Evolutionary conservation across 2,113 vertebrate genomes (phyloP).

Genomic region (Megalops atlanticus): DNA sequence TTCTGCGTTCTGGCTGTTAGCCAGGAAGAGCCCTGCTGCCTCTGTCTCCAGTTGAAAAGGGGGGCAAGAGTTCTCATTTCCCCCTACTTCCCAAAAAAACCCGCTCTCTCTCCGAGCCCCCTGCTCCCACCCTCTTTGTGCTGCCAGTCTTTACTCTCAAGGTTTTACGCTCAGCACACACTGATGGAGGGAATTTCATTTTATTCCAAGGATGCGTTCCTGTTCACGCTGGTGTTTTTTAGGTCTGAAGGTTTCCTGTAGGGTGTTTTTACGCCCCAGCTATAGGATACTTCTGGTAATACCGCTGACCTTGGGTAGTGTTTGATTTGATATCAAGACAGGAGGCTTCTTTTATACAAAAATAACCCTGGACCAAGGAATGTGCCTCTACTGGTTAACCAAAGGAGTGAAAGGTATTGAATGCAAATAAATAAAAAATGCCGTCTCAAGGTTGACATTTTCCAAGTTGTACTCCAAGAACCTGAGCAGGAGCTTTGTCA

Average conservation of each 20-base stretch:
- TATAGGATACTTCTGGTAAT: background rate
- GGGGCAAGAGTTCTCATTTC: background rate
- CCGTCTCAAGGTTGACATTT: slow-evolving; percentile 16
- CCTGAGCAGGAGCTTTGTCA: slow-evolving; percentile 1
- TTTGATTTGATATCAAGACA: slow-evolving; percentile 19
- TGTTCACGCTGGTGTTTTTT: background rate
- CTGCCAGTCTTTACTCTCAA: background rate
- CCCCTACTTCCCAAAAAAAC: background rate
- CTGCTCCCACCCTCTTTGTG: slow-evolving; percentile 43
- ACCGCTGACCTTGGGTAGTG: slow-evolving; percentile 9
- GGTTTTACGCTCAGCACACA: background rate
- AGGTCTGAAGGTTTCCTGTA: slow-evolving; percentile 19
- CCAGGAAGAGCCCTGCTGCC: background rate
- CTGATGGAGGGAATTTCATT: background rate
- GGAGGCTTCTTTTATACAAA: slow-evolving; percentile 21
- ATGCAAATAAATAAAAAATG: slow-evolving; percentile 29
- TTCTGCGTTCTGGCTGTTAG: too few species aligned
- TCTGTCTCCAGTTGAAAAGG: background rate
- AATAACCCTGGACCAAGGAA: slow-evolving; percentile 17
- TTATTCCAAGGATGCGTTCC: slow-evolving; percentile 26
- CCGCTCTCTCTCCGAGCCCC: background rate
- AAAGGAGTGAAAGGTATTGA: slow-evolving; percentile 16
- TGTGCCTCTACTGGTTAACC: slow-evolving; percentile 5
- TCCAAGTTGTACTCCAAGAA: slow-evolving; percentile 23
- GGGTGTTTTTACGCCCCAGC: slow-evolving; percentile 5